A percentile compares a stretch with the other conserved stretches of the same genome.
Evolutionary conservation across 2,113 vertebrate species (phyloP).

Genomic region (Cyprinodon variegatus): DNA sequence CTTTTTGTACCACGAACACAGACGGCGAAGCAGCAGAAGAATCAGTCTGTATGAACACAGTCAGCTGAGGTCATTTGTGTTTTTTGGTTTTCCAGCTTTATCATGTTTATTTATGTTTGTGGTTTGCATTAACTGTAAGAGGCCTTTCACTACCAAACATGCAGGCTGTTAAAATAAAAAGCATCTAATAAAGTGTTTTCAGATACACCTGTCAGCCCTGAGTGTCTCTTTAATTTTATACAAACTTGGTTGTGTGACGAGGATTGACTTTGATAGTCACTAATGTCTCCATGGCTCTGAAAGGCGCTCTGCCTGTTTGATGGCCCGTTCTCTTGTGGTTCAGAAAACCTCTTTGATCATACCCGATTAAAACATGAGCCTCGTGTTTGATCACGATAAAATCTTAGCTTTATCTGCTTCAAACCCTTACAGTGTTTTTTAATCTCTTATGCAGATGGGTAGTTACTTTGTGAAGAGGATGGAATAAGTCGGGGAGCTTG

Average conservation of each 20-base stretch:
- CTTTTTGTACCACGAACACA: background rate
- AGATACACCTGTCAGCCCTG: background rate
- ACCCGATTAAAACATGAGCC: background rate
- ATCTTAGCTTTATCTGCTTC: background rate
- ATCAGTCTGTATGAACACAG: too few species aligned
- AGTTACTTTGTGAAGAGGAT: background rate
- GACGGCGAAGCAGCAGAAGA: background rate
- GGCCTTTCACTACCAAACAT: background rate
- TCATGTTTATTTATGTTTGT: background rate
- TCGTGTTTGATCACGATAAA: background rate
- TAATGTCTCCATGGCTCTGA: background rate
- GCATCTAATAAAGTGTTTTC: background rate
- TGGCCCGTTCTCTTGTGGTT: background rate
- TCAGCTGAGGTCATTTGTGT: too few species aligned
- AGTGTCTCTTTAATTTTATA: background rate
- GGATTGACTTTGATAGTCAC: background rate
- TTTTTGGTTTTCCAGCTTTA: background rate
- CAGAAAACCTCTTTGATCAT: background rate
- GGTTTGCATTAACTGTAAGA: background rate
- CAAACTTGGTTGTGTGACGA: background rate
- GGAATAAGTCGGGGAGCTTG: too few species aligned
- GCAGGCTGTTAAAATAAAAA: background rate
- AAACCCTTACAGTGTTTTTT: background rate
- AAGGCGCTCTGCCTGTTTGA: background rate
- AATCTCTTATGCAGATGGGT: background rate